These are phyloP conservation scores for Melanophora roralis DNA, from an alignment of 2,888 invertebrate genomes.

Conservation along the genomic window DNA sequence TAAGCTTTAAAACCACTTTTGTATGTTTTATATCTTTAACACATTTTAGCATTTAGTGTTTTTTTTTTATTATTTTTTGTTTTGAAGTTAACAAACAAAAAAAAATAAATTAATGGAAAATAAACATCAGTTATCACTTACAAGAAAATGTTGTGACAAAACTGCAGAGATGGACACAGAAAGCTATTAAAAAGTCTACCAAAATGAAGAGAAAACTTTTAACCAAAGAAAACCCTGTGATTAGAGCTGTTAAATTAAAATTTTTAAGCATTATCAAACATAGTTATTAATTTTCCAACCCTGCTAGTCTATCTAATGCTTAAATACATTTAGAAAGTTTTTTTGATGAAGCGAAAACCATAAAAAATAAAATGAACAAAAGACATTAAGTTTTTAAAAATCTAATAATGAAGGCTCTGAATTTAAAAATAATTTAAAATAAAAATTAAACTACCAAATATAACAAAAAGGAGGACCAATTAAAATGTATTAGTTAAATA, in stretches of 20 bases:
- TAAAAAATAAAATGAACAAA: not conserved
- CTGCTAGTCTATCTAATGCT: not conserved
- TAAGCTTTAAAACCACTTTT: not conserved
- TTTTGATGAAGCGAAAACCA: no score
- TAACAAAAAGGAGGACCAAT: slow-evolving; percentile 8
- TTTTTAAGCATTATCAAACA: no score
- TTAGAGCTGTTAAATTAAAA: no score
- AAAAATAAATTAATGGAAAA: slow-evolving; percentile 30
- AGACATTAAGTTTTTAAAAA: no score
- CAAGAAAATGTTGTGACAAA: not conserved
- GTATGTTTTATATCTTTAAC: slow-evolving; percentile 29
- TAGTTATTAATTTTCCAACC: not conserved
- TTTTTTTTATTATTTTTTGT: not conserved
- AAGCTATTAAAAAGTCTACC: not conserved
- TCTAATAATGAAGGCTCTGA: no score
- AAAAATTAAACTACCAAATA: not conserved
- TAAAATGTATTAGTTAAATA: slow-evolving; percentile 6
- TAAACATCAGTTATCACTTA: slow-evolving; percentile 19
- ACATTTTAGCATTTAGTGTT: slow-evolving; percentile 39
- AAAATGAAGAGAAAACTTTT: not conserved
- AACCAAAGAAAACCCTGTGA: no score
- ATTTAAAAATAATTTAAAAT: no score
- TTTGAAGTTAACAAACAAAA: slow-evolving; percentile 22
- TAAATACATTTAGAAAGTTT: no score
- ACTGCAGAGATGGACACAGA: not conserved